Conservation (phyloP, 2,113 vertebrate genomes). For the Eudyptes chrysolophus region DNA sequence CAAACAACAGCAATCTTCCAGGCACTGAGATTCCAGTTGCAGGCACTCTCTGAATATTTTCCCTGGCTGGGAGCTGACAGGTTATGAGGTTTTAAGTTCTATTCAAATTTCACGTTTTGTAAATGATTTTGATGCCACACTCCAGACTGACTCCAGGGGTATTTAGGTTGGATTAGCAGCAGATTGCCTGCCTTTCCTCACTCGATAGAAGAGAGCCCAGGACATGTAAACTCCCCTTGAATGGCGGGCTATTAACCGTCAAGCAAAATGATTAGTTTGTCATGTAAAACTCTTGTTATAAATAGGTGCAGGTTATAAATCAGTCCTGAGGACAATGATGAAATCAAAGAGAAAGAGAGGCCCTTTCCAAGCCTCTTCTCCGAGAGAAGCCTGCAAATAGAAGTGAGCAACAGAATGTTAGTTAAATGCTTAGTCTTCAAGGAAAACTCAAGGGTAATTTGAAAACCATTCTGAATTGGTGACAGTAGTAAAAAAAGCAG, state of each 20-base stretch:
- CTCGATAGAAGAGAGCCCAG: not conserved
- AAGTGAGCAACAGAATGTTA: not conserved
- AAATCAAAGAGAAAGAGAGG: not conserved
- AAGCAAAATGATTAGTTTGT: not conserved
- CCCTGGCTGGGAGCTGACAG: slow-evolving; percentile 24
- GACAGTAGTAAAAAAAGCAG: not conserved
- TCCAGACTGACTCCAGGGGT: slow-evolving; percentile 67
- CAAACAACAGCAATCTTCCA: not conserved
- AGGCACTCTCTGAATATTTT: not conserved
- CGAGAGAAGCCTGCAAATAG: not conserved
- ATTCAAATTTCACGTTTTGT: not conserved
- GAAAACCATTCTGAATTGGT: not conserved
- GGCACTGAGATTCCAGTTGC: not conserved
- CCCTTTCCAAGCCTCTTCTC: not conserved
- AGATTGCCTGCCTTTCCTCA: slow-evolving; percentile 18
- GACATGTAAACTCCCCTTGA: not conserved
- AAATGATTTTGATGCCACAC: slow-evolving; percentile 14
- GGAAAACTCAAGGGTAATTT: not conserved
- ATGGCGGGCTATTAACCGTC: not conserved
- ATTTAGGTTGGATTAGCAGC: slow-evolving; percentile 63
- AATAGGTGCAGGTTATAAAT: not conserved
- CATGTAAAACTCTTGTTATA: not conserved
- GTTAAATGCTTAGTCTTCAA: not conserved
- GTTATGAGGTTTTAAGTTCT: slow-evolving; percentile 13
- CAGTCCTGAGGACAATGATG: not conserved